Percentiles rank a stretch among this genome's conserved stretches.
These are phyloP conservation scores for Tortricodes alternella DNA, from an alignment of 2,888 invertebrate genomes.

Conservation along the genomic window DNA sequence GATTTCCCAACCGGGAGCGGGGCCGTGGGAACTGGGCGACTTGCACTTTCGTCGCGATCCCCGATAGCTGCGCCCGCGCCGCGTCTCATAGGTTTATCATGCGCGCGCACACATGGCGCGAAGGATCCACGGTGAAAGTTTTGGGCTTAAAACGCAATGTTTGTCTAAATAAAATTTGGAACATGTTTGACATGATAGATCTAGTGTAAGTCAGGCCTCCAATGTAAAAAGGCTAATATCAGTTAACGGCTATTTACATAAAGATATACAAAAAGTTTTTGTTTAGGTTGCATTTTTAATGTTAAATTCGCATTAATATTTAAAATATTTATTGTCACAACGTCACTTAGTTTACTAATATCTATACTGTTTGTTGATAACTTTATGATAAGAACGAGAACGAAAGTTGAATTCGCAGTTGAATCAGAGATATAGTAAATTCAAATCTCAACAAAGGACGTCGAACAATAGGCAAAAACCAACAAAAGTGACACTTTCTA, in stretches of 20 bases:
- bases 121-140: conserved; percentile 46
- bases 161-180: no score
- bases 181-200: no score
- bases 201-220: no score
- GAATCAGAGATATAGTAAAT: conserved; percentile 14
- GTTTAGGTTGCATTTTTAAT: no score
- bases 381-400: conserved; percentile 14
- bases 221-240: no score
- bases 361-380: conserved; percentile 14
- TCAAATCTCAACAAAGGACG: conserved; percentile 25
- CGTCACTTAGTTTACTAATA: no score
- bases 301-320: no score
- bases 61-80: conserved; percentile 54
- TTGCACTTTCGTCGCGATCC: conserved; percentile 78
- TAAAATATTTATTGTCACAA: no score
- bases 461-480: conserved; percentile 47
- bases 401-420: conserved; percentile 15
- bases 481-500: conserved; percentile 67
- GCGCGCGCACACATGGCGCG: conserved; percentile 54
- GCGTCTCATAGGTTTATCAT: conserved; percentile 48
- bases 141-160: neutral
- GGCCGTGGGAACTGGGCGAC: conserved; percentile 76
- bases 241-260: no score
- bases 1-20: conserved; percentile 39
- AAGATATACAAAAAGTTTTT: no score